Base-by-base conservation (phyloP, 2,888 invertebrate genomes). In the Dolichopus griseipennis region DNA sequence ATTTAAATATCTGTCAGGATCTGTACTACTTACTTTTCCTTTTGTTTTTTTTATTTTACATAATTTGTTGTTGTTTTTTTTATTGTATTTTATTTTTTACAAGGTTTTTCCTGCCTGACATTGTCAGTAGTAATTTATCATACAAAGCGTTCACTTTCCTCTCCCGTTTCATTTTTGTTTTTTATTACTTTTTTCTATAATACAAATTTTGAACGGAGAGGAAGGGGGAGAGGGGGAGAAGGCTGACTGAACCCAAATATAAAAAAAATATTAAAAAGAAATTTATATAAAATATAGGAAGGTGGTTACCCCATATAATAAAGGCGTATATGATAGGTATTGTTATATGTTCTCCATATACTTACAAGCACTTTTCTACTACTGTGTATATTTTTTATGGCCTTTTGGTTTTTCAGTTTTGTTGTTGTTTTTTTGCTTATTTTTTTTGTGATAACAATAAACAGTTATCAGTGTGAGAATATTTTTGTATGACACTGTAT, bases 51-150 rank as follows among this genome's bases (percentile, higher is more conserved):
- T 4, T 27, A n/a, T 27, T 27, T 27, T 27, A 27, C 27, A 27
- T n/a, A 2, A 18, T 52, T 6, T 37, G 37, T 10, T 37, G 37
- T 12, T 37, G 37, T 7, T 18, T 52, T 52, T 15, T 6, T 52
- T 52, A 52, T 52, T 52, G 15, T 52, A 52, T 52, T 52, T 52
- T 52, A 52, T n/a, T 52, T n/a, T 52, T 15, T 52, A 52, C 52
- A 52, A 52, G 52, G 52, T 52, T 52, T 52, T 52, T 52, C 52
- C 52, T 52, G 52, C 52, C 52, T 37, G 37, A 37, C 37, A 37
- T 37, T 37, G 37, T 37, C 37, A 52, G 52, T 18, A 52, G 52
- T 52, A 52, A 52, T 52, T 52, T 52, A 52, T 52, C 52, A 52
- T 52, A 52, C 52, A 18, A 52, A 18, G 2, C 52, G 15, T 52